phyloP scores from a whole-genome alignment of 2,113 vertebrate species.

The Entelurus aequoreus region DNA sequence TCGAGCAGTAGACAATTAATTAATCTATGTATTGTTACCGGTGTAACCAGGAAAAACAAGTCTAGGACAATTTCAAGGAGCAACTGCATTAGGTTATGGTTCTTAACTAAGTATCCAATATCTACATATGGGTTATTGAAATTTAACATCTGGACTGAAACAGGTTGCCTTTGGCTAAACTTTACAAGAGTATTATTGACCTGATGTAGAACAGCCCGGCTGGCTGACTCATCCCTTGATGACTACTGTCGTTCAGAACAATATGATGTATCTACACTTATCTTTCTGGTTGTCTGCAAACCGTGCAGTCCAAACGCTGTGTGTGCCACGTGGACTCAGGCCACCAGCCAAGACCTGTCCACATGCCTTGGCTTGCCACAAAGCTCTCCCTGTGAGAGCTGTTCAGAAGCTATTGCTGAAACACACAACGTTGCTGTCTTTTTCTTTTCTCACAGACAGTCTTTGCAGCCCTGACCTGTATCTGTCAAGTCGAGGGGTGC shows the following conservation, averaged over 20 bases:
- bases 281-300: constrained; percentile 17
- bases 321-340: constrained; percentile 74
- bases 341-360: constrained; percentile 65
- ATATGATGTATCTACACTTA: constrained; percentile 12
- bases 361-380: constrained; percentile 48
- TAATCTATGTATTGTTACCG: too few relatives aligned
- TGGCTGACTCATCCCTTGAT: constrained; percentile 36
- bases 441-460: constrained; percentile 10
- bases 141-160: not conserved
- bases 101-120: not conserved
- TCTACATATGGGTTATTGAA: not conserved
- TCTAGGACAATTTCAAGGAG: too few relatives aligned
- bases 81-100: not conserved
- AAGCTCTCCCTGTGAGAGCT: constrained; percentile 48
- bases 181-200: constrained; percentile 14
- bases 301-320: constrained; percentile 38
- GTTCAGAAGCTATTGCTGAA: constrained; percentile 43
- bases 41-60: too few relatives aligned
- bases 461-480: constrained; percentile 9
- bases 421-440: constrained; percentile 9
- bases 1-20: too few relatives aligned
- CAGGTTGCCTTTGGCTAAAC: constrained; percentile 7
- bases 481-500: constrained; percentile 18
- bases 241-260: constrained; percentile 31
- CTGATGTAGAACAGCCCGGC: constrained; percentile 35